Evolutionary conservation across 2,888 invertebrate genomes (phyloP).

Genomic region (Willowsia nigromaculata): DNA sequence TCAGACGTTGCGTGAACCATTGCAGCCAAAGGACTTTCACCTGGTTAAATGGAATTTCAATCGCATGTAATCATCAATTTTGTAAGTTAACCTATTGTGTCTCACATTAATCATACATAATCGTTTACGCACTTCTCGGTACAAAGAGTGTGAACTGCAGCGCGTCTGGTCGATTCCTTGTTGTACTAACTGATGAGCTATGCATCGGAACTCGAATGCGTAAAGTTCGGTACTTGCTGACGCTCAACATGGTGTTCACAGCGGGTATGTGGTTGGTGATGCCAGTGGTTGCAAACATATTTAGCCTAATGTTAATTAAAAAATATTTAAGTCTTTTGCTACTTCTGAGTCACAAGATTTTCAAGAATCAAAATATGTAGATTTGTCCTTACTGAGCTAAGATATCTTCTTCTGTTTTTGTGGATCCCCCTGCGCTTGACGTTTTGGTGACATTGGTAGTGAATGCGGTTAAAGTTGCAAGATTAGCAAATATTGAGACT

Average conservation of each 20-base stretch:
- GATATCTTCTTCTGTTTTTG: conserved; percentile 20
- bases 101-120: too few relatives aligned
- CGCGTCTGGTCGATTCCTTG: conserved; percentile 15
- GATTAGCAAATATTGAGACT: conserved; percentile 73
- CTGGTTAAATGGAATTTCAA: too few relatives aligned
- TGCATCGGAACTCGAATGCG: conserved; percentile 69
- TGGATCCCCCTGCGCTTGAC: conserved; percentile 11
- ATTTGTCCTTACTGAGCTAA: conserved; percentile 38
- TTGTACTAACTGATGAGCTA: conserved; percentile 27
- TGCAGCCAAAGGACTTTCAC: conserved; percentile 64
- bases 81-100: too few relatives aligned
- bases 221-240: conserved; percentile 62
- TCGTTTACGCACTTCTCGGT: conserved; percentile 32
- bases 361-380: too few relatives aligned
- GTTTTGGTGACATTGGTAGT: conserved; percentile 45
- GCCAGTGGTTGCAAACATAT: conserved; percentile 74
- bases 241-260: conserved; percentile 73
- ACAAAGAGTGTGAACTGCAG: conserved; percentile 37
- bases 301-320: too few relatives aligned
- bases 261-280: conserved; percentile 76
- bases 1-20: conserved; percentile 74
- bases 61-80: too few relatives aligned
- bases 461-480: conserved; percentile 53
- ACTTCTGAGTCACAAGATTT: too few relatives aligned
- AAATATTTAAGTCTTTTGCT: too few relatives aligned